These are phyloP conservation scores for Drosophila arizonae DNA, from an alignment of 1,140 invertebrate species.

Conservation along the genomic window DNA sequence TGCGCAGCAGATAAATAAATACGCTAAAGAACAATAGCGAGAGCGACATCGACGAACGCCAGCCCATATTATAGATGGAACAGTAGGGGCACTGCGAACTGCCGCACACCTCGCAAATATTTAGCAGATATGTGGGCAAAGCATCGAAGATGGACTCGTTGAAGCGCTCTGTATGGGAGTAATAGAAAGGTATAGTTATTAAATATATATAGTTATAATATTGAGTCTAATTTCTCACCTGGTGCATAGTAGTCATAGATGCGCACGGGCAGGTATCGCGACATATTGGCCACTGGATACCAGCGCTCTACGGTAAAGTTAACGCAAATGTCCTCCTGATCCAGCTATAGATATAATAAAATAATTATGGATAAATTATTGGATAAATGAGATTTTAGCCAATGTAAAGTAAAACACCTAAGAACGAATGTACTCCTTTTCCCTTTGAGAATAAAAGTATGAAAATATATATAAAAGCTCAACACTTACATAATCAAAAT, in stretches of 20 bases:
- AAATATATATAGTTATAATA: slow-evolving; percentile 11
- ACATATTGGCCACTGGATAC: slow-evolving; percentile 98
- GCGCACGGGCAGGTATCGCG: slow-evolving; percentile 93
- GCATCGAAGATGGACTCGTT: slow-evolving; percentile 97
- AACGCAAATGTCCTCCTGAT: slow-evolving; percentile 92
- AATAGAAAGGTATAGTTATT: slow-evolving; percentile 20
- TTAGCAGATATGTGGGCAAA: slow-evolving; percentile 92
- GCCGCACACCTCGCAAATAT: slow-evolving; percentile 99
- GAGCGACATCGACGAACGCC: slow-evolving; percentile 72
- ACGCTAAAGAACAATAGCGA: slow-evolving; percentile 77
- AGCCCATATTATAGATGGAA: slow-evolving; percentile 91
- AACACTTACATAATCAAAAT: slow-evolving; percentile 94
- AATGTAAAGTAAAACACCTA: too few species aligned
- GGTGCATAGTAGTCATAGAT: slow-evolving; percentile 98
- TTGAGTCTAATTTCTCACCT: slow-evolving; percentile 85
- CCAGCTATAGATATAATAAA: slow-evolving; percentile 85
- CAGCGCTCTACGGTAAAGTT: slow-evolving; percentile 96
- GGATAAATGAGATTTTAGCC: too few species aligned
- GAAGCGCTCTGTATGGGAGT: slow-evolving; percentile 91
- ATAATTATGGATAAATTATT: not conserved
- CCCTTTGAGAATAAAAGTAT: too few species aligned
- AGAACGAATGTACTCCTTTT: too few species aligned
- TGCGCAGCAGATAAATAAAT: slow-evolving; percentile 75
- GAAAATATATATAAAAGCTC: not conserved
- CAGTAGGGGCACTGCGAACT: slow-evolving; percentile 99